These are phyloP conservation scores for Pedetes capensis DNA, from an alignment of 2,113 vertebrate species.

Conservation along the genomic window DNA sequence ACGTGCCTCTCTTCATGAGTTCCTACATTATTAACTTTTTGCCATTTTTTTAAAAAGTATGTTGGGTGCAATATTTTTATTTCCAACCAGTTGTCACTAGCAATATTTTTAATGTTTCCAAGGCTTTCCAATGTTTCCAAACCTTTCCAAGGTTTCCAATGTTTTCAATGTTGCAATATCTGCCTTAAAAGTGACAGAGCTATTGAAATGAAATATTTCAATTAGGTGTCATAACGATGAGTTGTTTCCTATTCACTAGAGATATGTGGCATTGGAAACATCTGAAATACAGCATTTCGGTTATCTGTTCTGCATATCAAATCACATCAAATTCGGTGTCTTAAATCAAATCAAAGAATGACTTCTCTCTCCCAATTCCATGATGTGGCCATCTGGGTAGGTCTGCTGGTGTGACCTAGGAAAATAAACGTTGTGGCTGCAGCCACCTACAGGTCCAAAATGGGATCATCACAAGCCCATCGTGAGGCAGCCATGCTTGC, in stretches of 20 bases:
- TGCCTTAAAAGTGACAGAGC: neutral
- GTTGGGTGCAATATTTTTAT: neutral
- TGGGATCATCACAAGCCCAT: no score
- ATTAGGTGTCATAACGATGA: neutral
- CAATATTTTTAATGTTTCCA: neutral
- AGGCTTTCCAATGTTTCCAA: no score
- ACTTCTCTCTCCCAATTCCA: neutral
- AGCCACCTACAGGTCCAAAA: neutral
- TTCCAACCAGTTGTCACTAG: neutral
- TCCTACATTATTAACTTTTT: neutral
- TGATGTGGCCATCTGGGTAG: neutral
- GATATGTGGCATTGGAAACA: neutral
- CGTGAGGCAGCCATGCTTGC: no score
- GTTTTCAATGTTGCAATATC: neutral
- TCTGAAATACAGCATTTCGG: neutral
- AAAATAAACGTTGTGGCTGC: neutral
- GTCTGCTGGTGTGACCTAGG: neutral
- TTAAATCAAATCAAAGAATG: neutral
- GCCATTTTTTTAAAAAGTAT: neutral
- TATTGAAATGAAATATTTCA: constrained; percentile 1
- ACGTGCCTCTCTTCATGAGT: neutral
- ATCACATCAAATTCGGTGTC: neutral
- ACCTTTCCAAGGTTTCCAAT: no score
- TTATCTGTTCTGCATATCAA: neutral
- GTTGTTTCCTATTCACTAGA: neutral